These are phyloP conservation scores for Cryptus viduatorius DNA, from an alignment of 2,888 invertebrate genomes.

Conservation along the genomic window DNA sequence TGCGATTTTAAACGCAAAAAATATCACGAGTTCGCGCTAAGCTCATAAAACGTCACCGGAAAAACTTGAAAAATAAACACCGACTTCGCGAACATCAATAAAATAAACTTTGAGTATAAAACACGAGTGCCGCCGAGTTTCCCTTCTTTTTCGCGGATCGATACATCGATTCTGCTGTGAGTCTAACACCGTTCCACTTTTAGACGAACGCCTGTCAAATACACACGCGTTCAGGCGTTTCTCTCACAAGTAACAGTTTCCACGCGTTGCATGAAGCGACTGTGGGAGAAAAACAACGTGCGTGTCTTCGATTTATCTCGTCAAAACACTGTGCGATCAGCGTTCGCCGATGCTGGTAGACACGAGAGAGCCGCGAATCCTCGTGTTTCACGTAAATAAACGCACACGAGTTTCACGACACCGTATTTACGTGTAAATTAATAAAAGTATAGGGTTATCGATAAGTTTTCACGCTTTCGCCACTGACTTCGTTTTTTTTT, in stretches of 20 bases:
- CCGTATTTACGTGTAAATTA: background rate
- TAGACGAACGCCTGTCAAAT: background rate
- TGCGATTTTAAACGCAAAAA: background rate
- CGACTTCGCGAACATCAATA: background rate
- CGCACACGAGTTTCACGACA: background rate
- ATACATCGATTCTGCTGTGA: slow-evolving; percentile 21
- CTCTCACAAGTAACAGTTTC: slow-evolving; percentile 2
- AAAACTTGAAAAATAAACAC: background rate
- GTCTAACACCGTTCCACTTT: background rate
- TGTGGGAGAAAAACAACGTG: slow-evolving; percentile 1
- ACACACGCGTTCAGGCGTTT: background rate
- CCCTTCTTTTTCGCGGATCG: background rate
- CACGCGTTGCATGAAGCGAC: background rate
- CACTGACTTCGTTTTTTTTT: background rate
- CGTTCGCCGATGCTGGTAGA: background rate
- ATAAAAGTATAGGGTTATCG: background rate
- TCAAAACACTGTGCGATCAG: slow-evolving; percentile 13
- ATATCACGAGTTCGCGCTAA: no score
- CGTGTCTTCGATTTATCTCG: slow-evolving; percentile 18
- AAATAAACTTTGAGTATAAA: background rate
- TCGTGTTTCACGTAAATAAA: background rate
- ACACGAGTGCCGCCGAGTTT: background rate
- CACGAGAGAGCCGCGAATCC: background rate
- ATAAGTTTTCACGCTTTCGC: background rate
- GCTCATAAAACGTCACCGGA: background rate